A percentile compares a stretch with the other conserved stretches of the same genome.
Conservation (phyloP, 92 coral and sea anemone species). For the Heliopora coerulea region DNA sequence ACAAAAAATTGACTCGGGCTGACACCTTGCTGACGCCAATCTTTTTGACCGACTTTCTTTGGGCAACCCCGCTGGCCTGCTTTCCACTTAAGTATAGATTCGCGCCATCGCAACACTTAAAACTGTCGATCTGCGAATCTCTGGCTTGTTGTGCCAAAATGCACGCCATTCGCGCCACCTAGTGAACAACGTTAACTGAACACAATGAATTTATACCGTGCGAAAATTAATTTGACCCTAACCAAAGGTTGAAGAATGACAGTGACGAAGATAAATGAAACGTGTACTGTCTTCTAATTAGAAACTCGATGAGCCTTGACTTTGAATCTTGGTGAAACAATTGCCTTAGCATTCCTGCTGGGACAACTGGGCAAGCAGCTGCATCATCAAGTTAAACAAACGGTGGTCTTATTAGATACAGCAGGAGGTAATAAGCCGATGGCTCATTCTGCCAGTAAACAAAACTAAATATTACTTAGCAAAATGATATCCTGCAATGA, state of each 20-base stretch:
- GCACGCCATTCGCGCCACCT: too few species aligned
- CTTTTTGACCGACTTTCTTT: too few species aligned
- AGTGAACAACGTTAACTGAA: too few species aligned
- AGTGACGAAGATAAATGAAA: background rate
- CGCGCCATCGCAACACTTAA: too few species aligned
- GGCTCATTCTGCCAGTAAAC: background rate
- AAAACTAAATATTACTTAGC: background rate
- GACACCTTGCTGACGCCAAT: too few species aligned
- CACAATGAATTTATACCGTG: too few species aligned
- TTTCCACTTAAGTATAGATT: too few species aligned
- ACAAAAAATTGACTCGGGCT: too few species aligned
- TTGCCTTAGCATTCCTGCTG: background rate
- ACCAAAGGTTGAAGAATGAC: background rate
- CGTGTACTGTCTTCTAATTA: background rate
- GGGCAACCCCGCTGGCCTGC: too few species aligned
- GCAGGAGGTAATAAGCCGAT: background rate
- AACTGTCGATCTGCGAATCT: too few species aligned
- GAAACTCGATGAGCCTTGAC: background rate
- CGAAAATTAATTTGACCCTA: background rate
- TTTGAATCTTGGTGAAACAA: background rate
- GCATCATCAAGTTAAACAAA: background rate
- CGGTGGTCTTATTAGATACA: background rate
- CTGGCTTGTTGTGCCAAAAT: too few species aligned
- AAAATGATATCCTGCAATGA: background rate
- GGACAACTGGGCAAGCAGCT: background rate